These are phyloP conservation scores for Cantharis nigra DNA, from an alignment of 2,888 invertebrate genomes.

Conservation along the genomic window DNA sequence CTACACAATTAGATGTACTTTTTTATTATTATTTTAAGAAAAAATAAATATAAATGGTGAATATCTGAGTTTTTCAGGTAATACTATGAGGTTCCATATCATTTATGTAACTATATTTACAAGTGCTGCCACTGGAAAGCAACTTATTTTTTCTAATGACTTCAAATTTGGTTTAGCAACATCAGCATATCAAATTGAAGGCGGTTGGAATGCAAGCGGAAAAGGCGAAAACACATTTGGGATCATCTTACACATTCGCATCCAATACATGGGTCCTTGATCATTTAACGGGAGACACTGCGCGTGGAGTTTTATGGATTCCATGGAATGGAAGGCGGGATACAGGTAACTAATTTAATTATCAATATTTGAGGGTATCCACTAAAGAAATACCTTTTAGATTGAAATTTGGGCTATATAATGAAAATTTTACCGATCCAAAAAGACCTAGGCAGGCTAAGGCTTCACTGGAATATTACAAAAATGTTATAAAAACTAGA, in stretches of 20 bases:
- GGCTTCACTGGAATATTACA: constrained; percentile 63
- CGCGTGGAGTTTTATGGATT: constrained; percentile 82
- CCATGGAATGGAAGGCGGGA: constrained; percentile 80
- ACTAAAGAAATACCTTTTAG: constrained; percentile 52
- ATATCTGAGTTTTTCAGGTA: neutral
- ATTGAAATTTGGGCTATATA: constrained; percentile 69
- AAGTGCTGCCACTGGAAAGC: neutral
- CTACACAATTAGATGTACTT: no score
- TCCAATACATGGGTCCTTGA: constrained; percentile 16
- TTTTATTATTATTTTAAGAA: no score
- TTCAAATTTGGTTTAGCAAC: constrained; percentile 52
- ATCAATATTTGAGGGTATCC: neutral
- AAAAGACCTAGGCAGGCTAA: constrained; percentile 66
- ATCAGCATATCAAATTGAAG: constrained; percentile 42
- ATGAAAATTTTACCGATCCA: constrained; percentile 67
- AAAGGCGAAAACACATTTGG: constrained; percentile 62
- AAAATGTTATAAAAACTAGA: constrained; percentile 56
- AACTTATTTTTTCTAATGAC: constrained; percentile 37
- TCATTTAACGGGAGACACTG: constrained; percentile 40
- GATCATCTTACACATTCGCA: constrained; percentile 54
- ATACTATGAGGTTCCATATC: neutral
- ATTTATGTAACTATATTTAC: neutral
- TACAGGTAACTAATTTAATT: constrained; percentile 62
- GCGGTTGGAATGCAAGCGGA: constrained; percentile 40
- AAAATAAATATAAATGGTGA: no score